Evolutionary conservation across 2,888 invertebrate genomes (phyloP), one percentile per base, ranked within the genome.

Genomic region (Anthrax anthrax): DNA sequence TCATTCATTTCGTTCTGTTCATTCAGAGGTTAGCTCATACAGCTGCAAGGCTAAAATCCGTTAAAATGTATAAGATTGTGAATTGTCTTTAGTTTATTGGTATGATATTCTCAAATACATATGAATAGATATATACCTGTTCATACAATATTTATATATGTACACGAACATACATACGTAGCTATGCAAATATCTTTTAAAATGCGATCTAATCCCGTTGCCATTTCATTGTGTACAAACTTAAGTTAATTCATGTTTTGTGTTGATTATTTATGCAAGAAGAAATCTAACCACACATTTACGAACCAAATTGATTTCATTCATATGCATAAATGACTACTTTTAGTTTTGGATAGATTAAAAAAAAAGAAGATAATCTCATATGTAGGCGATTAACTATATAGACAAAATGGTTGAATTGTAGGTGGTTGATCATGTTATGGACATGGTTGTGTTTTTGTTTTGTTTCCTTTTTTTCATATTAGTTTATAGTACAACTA

Each of bases 191-290:
- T 23, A 4, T 6, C 23, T 23, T 23, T n/a, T 23, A 23, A 6
- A 8, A 23, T 23, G 8, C 8, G 23, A 23, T 23, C 23, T 23
- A 23, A 23, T 23, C 23, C 23, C 23, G 23, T 23, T 23, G 23
- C 23, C 5, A 8, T 23, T 23, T 8, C 8, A 23, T 23, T 8
- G 23, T 23, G 8, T 23, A 23, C 29, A 41, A 29, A 19, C 41
- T 45, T 37, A 37, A 23, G 44, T 19, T 42, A 42, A 46, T 42
- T 46, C 41, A 46, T 46, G 41, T 36, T 41, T 40, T 46, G 41
- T 36, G 41, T 37, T 37, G 29, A 46, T 46, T 46, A 46, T 46
- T 46, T 46, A 46, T 46, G 46, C 46, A 46, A 46, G 37, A 37
- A 29, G 12, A 41, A 37, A 46, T 46, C 37, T 41, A 46, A 46